phyloP scores from a whole-genome alignment of 2,113 vertebrate genomes.

The Balaeniceps rex region DNA sequence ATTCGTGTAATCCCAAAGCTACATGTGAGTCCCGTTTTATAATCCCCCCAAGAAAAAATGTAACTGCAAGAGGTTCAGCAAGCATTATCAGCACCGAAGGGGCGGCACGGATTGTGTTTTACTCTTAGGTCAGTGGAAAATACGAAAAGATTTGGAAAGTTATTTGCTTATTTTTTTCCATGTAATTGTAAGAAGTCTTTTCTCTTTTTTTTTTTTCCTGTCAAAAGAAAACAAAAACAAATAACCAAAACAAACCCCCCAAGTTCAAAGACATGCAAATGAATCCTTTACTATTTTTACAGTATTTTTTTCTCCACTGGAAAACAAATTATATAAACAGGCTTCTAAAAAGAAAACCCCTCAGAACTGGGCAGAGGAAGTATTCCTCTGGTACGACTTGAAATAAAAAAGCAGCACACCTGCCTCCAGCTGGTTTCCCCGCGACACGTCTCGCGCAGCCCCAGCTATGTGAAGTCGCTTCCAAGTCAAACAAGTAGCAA shows the following conservation, averaged over 20 bases:
- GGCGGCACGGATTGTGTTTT: neutral
- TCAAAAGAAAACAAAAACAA: neutral
- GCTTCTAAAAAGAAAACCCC: slow-evolving; percentile 41
- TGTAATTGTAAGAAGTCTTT: neutral
- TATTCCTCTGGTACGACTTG: slow-evolving; percentile 24
- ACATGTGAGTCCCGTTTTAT: neutral
- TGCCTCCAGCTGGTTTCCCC: slow-evolving; percentile 70
- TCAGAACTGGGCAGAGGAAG: slow-evolving; percentile 44
- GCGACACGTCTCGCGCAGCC: slow-evolving; percentile 50
- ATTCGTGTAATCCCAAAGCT: neutral
- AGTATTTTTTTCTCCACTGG: neutral
- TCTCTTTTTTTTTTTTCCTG: neutral
- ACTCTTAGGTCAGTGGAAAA: neutral
- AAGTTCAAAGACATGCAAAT: slow-evolving; percentile 50
- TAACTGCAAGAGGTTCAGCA: neutral
- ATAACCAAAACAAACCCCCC: neutral
- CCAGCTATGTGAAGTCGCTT: slow-evolving; percentile 72
- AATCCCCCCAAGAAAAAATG: neutral
- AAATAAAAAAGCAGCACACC: slow-evolving; percentile 64
- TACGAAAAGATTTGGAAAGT: neutral
- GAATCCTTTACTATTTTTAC: slow-evolving; percentile 27
- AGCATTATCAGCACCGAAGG: neutral
- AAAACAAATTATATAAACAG: slow-evolving; percentile 57
- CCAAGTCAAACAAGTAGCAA: slow-evolving; percentile 83
- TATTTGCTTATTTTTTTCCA: neutral